A percentile compares a stretch with the other conserved stretches of the same genome.
Conservation (phyloP, 2,113 vertebrate species). For the Nycticebus coucang region DNA sequence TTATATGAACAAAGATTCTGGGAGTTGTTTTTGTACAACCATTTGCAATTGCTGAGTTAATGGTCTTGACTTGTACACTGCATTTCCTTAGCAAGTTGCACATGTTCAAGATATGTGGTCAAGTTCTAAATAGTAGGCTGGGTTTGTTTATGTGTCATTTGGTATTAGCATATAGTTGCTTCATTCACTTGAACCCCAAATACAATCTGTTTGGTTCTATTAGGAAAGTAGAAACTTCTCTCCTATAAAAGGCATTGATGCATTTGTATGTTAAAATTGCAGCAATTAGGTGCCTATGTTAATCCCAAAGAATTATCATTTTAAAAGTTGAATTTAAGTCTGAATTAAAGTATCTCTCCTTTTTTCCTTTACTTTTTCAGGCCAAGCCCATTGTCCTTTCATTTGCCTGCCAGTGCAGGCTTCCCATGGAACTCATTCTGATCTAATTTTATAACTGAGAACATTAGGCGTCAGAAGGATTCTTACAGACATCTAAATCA, state of each 20-base stretch:
- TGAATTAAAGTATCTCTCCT: slow-evolving; percentile 72
- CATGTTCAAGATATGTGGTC: slow-evolving; percentile 68
- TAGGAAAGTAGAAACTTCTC: background rate
- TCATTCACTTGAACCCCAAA: background rate
- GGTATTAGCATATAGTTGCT: slow-evolving; percentile 66
- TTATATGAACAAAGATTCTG: background rate
- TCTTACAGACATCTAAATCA: background rate
- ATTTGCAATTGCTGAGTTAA: slow-evolving; percentile 68
- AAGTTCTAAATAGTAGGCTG: slow-evolving; percentile 54
- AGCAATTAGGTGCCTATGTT: background rate
- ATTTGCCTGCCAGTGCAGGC: slow-evolving; percentile 76
- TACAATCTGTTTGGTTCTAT: background rate
- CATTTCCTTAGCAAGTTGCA: slow-evolving; percentile 60
- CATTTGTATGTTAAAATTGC: background rate
- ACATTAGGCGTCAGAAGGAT: background rate
- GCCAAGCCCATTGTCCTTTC: slow-evolving; percentile 75
- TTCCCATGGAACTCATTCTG: slow-evolving; percentile 78
- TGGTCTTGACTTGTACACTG: slow-evolving; percentile 59
- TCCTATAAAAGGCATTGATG: background rate
- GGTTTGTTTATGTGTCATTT: background rate
- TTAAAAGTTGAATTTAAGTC: slow-evolving; percentile 71
- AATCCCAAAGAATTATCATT: slow-evolving; percentile 27
- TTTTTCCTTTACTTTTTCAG: slow-evolving; percentile 63
- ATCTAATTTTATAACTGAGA: slow-evolving; percentile 67
- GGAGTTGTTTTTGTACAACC: slow-evolving; percentile 47